Evolutionary conservation across 1,140 invertebrate genomes (phyloP), one percentile per base, ranked within the genome.

Genomic region (Leucophenga varia): DNA sequence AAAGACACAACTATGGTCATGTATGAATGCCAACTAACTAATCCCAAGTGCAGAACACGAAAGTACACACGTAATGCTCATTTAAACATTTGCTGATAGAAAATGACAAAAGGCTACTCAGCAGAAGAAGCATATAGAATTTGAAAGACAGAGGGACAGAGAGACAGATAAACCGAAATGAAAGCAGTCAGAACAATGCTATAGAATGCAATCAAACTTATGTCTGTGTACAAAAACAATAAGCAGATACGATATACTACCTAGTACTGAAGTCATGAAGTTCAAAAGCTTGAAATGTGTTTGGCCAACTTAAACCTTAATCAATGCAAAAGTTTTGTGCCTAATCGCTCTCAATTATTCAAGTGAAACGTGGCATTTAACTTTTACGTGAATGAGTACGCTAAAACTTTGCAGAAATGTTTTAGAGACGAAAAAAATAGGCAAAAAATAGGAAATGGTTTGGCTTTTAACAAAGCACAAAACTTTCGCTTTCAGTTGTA

Each of bases 321-420:
- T 70, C 65, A 70, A 70, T 70, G 64, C 61, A 59, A 70, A 70
- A 70, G 63, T 61, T 70, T 69, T 57, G 60, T 54, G 65, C 65
- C 65, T 70, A 70, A 70, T 70, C 65, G 65, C 59, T 67, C 59
- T 64, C 65, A 70, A 70, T 70, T 70, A 70, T 70, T 70, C 61
- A 65, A 65, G 65, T 64, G 65, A 70, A 70, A 70, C 65, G 65
- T 70, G 65, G 65, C 67, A 63, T 70, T 68, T 67, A 71, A 70
- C 67, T 71, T 67, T 55, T 70, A 70, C 67, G 67, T 70, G 65
- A 65, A 63, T 43, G 28, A 35, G 53, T 43, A n/a, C n/a, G n/a
- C n/a, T n/a, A n/a, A n/a, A n/a, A n/a, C n/a, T n/a, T n/a, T n/a
- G n/a, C n/a, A n/a, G n/a, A n/a, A n/a, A n/a, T n/a, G n/a, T n/a